Percentiles rank a stretch among this genome's conserved stretches.
These are phyloP conservation scores for Patiria pectinifera DNA, from an alignment of 53 echinoderm and acorn worm species.

Conservation along the genomic window DNA sequence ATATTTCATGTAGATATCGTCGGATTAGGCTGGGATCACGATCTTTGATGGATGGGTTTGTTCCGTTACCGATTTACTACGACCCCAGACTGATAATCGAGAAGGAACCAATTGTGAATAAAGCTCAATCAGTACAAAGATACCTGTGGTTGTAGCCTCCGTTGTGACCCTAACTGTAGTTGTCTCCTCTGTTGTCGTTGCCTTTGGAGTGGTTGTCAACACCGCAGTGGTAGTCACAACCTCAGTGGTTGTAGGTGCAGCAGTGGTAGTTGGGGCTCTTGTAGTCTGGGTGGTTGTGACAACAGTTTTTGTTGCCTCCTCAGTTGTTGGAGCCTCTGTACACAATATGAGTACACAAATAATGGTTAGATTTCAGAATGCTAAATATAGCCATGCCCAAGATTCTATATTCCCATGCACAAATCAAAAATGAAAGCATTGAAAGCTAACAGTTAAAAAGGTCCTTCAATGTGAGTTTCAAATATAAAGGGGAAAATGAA, in stretches of 20 bases:
- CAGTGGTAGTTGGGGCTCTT: not conserved
- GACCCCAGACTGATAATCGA: too few relatives aligned
- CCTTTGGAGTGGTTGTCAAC: not conserved
- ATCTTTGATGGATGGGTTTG: too few relatives aligned
- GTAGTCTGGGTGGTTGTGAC: not conserved
- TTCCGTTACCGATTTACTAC: not conserved
- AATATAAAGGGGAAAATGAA: too few relatives aligned
- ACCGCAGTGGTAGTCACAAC: not conserved
- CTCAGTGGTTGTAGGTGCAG: not conserved
- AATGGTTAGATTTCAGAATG: too few relatives aligned
- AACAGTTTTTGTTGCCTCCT: not conserved
- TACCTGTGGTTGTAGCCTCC: conserved; percentile 5
- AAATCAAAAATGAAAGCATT: too few relatives aligned
- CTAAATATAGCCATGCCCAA: too few relatives aligned
- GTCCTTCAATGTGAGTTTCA: too few relatives aligned
- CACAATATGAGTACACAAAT: not conserved
- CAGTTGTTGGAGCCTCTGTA: not conserved
- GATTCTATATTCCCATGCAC: too few relatives aligned
- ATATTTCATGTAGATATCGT: too few relatives aligned
- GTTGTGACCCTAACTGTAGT: not conserved
- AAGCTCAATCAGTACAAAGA: not conserved
- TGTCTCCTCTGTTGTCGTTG: not conserved
- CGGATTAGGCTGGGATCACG: too few relatives aligned
- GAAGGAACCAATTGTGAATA: too few relatives aligned
- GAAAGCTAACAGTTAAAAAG: too few relatives aligned